These are phyloP conservation scores for Nomada ruficornis DNA, from an alignment of 2,888 invertebrate genomes.

Conservation along the genomic window DNA sequence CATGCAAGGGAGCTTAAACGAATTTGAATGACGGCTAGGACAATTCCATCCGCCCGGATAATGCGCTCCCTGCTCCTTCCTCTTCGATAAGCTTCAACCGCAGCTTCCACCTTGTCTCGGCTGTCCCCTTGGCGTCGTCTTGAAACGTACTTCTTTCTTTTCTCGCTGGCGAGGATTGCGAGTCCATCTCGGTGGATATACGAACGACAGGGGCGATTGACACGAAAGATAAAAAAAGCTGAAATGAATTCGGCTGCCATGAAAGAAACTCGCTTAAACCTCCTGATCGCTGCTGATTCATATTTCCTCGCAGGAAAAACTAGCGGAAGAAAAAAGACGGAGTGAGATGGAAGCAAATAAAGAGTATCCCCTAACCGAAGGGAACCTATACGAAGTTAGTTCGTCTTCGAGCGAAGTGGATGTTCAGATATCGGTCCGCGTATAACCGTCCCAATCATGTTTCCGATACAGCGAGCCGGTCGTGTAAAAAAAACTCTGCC, in stretches of 20 bases:
- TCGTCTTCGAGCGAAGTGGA: conserved; percentile 19
- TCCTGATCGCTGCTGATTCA: too few species aligned
- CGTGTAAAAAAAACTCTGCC: conserved; percentile 17
- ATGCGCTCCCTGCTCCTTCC: conserved; percentile 47
- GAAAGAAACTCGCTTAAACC: neutral
- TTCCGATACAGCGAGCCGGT: conserved; percentile 33
- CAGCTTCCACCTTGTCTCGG: too few species aligned
- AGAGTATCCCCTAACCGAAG: neutral
- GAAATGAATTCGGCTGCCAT: too few species aligned
- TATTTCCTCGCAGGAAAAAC: neutral
- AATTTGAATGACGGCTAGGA: conserved; percentile 68
- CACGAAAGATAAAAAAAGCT: neutral
- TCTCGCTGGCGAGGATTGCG: neutral
- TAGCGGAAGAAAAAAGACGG: neutral
- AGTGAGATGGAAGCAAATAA: conserved; percentile 1
- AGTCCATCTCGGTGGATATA: neutral
- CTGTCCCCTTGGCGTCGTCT: neutral
- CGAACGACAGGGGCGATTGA: neutral
- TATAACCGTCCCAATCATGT: conserved; percentile 58
- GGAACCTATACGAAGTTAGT: conserved; percentile 8
- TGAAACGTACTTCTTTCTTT: conserved; percentile 10
- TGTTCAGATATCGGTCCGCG: conserved; percentile 25
- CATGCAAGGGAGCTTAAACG: conserved; percentile 58
- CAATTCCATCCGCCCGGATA: conserved; percentile 63
- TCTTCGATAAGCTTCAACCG: conserved; percentile 23